Conservation (phyloP, 1,140 invertebrate species). For the Drosophila subobscura region DNA sequence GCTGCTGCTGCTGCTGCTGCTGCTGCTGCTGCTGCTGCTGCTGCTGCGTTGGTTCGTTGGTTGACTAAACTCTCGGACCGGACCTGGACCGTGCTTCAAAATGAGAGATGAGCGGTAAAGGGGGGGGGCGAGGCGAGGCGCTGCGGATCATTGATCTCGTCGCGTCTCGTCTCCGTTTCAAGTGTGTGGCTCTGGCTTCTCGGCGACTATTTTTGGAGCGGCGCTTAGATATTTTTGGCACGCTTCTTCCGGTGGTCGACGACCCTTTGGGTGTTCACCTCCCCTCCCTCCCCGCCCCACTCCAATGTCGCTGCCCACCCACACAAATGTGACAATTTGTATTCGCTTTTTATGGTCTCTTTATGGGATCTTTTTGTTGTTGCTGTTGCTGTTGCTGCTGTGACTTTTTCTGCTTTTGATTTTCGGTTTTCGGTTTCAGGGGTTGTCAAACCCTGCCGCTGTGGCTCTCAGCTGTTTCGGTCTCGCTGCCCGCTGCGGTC, state of each 20-base stretch:
- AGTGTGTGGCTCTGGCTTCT: slow-evolving; percentile 5
- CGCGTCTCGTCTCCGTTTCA: slow-evolving; percentile 10
- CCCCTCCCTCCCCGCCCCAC: slow-evolving; percentile 17
- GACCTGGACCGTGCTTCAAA: slow-evolving; percentile 9
- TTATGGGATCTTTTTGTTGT: slow-evolving; percentile 14
- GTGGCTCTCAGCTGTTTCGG: slow-evolving; percentile 42
- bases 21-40: too few relatives aligned
- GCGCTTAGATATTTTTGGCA: slow-evolving; percentile 77
- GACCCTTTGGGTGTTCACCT: slow-evolving; percentile 54
- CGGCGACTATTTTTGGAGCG: slow-evolving; percentile 57
- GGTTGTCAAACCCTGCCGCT: slow-evolving; percentile 58
- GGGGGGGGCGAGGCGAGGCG: too few relatives aligned
- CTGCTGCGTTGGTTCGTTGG: slow-evolving; percentile 19
- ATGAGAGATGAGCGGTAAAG: too few relatives aligned
- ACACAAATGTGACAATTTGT: slow-evolving; percentile 17
- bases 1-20: background rate
- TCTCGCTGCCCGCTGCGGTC: background rate
- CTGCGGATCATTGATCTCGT: slow-evolving; percentile 22
- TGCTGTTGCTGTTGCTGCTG: too few relatives aligned
- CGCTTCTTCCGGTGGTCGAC: slow-evolving; percentile 67
- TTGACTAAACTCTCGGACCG: slow-evolving; percentile 16
- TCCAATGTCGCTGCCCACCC: slow-evolving; percentile 1
- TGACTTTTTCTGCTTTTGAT: slow-evolving; percentile 26
- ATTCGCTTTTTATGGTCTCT: slow-evolving; percentile 39
- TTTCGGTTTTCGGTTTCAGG: slow-evolving; percentile 23